Evolutionary conservation across 2,797 vertebrate species (phyloP).

Genomic region (Chanos chanos): DNA sequence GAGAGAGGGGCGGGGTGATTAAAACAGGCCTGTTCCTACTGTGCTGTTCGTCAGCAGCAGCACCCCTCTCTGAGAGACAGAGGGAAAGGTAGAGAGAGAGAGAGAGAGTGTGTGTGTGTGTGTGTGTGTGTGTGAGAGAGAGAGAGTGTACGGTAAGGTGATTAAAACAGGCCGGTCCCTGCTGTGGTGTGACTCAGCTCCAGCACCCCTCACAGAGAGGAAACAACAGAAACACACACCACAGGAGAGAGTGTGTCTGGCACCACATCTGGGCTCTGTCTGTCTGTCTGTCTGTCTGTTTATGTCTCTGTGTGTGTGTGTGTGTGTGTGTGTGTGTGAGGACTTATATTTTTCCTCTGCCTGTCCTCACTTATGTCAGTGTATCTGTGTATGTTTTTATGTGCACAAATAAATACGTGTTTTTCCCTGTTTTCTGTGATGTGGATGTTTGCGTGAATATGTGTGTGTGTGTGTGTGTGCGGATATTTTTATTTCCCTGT

Average conservation of each 20-base stretch:
- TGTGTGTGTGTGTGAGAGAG: background rate
- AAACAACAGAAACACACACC: no score
- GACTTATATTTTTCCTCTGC: no score
- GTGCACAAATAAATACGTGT: background rate
- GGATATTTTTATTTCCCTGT: background rate
- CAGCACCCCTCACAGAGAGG: conserved; percentile 17
- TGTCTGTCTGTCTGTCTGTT: no score
- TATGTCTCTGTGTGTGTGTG: background rate
- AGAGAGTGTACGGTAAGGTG: conserved; percentile 13
- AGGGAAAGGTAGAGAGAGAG: background rate
- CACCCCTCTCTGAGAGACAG: no score
- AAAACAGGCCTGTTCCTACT: no score
- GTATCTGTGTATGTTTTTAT: no score
- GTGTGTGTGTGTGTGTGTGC: background rate
- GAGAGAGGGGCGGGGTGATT: no score
- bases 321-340: background rate
- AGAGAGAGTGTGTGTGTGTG: background rate
- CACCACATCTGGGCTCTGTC: no score
- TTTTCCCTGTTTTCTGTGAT: background rate
- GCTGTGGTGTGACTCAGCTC: conserved; percentile 43
- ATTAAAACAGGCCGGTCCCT: conserved; percentile 40
- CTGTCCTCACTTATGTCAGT: no score
- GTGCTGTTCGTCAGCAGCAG: no score
- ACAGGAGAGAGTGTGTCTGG: no score
- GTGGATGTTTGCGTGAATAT: background rate